These are phyloP conservation scores for Rhodophaea formosa DNA, from an alignment of 2,888 invertebrate species.

Conservation along the genomic window DNA sequence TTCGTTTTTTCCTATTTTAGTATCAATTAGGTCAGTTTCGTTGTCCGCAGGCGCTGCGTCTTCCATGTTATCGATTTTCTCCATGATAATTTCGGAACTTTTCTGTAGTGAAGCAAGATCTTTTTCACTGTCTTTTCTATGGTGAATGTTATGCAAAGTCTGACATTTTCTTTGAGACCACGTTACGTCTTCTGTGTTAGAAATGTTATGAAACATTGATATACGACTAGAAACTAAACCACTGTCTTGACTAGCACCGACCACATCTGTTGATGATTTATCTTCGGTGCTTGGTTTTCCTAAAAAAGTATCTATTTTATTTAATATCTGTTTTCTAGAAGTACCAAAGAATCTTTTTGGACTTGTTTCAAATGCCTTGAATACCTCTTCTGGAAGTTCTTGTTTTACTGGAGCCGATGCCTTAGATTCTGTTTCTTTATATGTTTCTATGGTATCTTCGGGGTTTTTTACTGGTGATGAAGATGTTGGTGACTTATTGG, in stretches of 20 bases:
- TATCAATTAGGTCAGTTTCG: constrained; percentile 1
- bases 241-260: constrained; percentile 54
- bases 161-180: constrained; percentile 52
- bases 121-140: constrained; percentile 42
- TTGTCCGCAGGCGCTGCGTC: constrained; percentile 9
- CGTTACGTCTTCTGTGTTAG: constrained; percentile 58
- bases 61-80: constrained; percentile 25
- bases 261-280: constrained; percentile 41
- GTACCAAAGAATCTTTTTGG: constrained; percentile 76
- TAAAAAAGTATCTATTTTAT: constrained; percentile 70
- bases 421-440: constrained; percentile 21
- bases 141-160: constrained; percentile 58
- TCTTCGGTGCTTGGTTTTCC: constrained; percentile 52
- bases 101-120: constrained; percentile 25
- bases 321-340: constrained; percentile 70
- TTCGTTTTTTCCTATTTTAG: constrained; percentile 11
- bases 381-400: constrained; percentile 72
- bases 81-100: constrained; percentile 25
- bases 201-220: constrained; percentile 68
- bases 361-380: constrained; percentile 75
- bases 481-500: constrained; percentile 26
- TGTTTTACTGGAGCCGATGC: constrained; percentile 48
- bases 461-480: constrained; percentile 22
- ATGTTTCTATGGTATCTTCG: constrained; percentile 24
- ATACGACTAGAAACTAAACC: constrained; percentile 76